phyloP scores from a whole-genome alignment of 2,888 invertebrate species.

The Sipunculus nudus region DNA sequence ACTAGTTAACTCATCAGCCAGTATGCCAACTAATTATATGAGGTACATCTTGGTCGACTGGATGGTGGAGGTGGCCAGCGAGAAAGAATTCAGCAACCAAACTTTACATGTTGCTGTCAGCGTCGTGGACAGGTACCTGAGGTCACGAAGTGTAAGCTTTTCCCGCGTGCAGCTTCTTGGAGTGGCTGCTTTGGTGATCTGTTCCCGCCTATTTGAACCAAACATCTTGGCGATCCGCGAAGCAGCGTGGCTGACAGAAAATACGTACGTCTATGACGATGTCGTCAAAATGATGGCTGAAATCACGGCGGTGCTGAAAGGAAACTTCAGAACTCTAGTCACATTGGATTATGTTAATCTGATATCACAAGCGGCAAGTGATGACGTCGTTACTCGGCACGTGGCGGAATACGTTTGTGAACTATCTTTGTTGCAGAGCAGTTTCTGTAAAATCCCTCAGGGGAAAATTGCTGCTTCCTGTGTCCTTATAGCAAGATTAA shows the following conservation, averaged over 20 bases:
- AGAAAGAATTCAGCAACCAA: conserved; percentile 60
- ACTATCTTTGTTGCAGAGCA: conserved; percentile 57
- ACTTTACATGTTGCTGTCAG: conserved; percentile 60
- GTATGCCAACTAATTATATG: conserved; percentile 58
- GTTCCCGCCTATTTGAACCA: conserved; percentile 63
- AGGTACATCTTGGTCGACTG: conserved; percentile 65
- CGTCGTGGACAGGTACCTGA: conserved; percentile 59
- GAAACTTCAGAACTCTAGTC: conserved; percentile 57
- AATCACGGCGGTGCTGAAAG: conserved; percentile 56
- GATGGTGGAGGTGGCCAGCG: conserved; percentile 64
- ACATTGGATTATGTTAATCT: conserved; percentile 57
- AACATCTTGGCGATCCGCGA: conserved; percentile 64
- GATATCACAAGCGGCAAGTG: conserved; percentile 44
- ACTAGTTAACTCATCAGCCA: conserved; percentile 49
- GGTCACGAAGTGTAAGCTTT: conserved; percentile 48
- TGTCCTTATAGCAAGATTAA: conserved; percentile 53
- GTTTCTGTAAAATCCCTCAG: conserved; percentile 57
- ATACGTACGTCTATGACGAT: conserved; percentile 64
- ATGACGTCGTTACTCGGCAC: conserved; percentile 41
- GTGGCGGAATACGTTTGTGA: conserved; percentile 61
- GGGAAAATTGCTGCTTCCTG: conserved; percentile 57
- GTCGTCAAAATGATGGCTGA: conserved; percentile 65
- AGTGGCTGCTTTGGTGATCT: conserved; percentile 62
- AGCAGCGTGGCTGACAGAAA: conserved; percentile 65
- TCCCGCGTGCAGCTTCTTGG: conserved; percentile 61